These are phyloP conservation scores for Eudasyphora cyanicolor DNA, from an alignment of 2,888 invertebrate genomes.

Conservation along the genomic window DNA sequence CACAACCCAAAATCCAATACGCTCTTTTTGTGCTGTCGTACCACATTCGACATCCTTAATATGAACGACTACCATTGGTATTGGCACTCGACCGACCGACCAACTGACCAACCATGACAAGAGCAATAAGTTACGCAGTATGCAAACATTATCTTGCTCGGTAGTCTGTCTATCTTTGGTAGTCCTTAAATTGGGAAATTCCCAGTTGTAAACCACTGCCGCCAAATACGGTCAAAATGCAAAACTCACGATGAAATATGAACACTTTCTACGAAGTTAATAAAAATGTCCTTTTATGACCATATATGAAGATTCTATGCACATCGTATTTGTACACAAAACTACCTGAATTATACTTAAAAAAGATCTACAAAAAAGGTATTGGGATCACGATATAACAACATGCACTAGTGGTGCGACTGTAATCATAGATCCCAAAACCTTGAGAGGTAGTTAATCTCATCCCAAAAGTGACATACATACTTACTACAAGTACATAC, in stretches of 20 bases:
- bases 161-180: background rate
- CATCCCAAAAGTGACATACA: background rate
- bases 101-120: background rate
- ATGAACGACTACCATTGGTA: background rate
- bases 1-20: conserved; percentile 36
- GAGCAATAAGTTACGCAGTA: conserved; percentile 5
- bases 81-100: background rate
- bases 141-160: background rate
- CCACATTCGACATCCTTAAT: background rate
- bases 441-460: background rate
- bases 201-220: conserved; percentile 50
- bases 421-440: background rate
- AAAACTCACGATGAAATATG: background rate
- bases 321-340: no score
- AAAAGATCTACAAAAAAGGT: conserved; percentile 3
- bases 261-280: conserved; percentile 28
- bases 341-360: conserved; percentile 38
- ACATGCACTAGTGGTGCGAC: background rate
- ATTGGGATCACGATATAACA: background rate
- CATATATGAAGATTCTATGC: no score
- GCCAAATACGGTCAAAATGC: background rate
- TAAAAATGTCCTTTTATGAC: conserved; percentile 12
- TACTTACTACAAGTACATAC: background rate
- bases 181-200: conserved; percentile 42
- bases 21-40: background rate